These are phyloP conservation scores for Rhingia campestris DNA, from an alignment of 2,888 invertebrate genomes.

Conservation along the genomic window DNA sequence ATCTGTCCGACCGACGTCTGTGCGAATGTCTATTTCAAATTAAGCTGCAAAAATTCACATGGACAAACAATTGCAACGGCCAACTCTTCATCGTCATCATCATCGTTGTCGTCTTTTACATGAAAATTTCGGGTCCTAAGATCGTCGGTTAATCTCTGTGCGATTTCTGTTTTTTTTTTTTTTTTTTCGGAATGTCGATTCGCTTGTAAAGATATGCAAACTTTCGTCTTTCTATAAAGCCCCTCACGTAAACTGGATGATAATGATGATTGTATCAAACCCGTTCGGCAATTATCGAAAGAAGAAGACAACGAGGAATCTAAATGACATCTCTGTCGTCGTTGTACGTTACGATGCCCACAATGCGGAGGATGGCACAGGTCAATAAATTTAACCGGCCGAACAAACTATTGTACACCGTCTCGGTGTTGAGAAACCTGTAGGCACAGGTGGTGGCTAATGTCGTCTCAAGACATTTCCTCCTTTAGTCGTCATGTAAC, in stretches of 20 bases:
- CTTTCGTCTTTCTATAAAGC: slow-evolving; percentile 60
- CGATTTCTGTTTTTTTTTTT: slow-evolving; percentile 14
- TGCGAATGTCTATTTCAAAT: slow-evolving; percentile 40
- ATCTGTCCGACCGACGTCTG: neutral
- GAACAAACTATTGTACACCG: neutral
- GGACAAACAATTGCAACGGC: slow-evolving; percentile 61
- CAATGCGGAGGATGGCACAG: slow-evolving; percentile 13
- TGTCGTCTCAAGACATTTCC: slow-evolving; percentile 19
- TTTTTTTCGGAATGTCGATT: slow-evolving; percentile 43
- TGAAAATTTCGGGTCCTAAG: slow-evolving; percentile 27
- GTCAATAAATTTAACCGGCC: slow-evolving; percentile 46
- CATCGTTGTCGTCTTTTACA: neutral
- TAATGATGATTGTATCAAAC: slow-evolving; percentile 59
- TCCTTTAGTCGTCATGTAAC: neutral
- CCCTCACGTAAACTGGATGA: slow-evolving; percentile 47
- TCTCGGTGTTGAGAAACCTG: neutral
- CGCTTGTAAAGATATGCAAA: slow-evolving; percentile 47
- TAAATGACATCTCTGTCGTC: slow-evolving; percentile 69
- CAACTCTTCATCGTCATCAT: slow-evolving; percentile 59
- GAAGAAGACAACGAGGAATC: slow-evolving; percentile 56
- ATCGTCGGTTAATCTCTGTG: slow-evolving; percentile 29
- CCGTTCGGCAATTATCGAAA: slow-evolving; percentile 65
- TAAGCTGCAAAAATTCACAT: slow-evolving; percentile 65
- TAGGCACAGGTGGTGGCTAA: slow-evolving; percentile 12
- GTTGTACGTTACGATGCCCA: slow-evolving; percentile 7